These are phyloP conservation scores for Haemorhous mexicanus DNA, from an alignment of 2,113 vertebrate genomes.

Conservation along the genomic window DNA sequence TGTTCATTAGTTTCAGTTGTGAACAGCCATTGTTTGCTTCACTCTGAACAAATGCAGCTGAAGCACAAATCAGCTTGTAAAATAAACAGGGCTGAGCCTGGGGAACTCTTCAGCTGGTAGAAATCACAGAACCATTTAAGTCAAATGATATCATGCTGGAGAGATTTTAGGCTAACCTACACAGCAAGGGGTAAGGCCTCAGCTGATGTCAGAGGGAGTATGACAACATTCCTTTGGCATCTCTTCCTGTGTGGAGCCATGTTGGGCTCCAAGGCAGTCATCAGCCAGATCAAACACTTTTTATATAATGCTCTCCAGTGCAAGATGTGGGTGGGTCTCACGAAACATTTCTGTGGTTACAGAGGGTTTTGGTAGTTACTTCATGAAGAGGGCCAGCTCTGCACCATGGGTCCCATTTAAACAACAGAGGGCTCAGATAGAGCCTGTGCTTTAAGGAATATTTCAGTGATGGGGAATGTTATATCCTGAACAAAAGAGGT, in stretches of 20 bases:
- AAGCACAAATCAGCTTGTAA: neutral
- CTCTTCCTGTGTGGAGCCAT: slow-evolving; percentile 14
- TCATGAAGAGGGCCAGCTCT: neutral
- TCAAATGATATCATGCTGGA: neutral
- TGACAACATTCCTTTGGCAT: neutral
- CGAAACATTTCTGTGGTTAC: slow-evolving; percentile 47
- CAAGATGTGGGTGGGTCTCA: slow-evolving; percentile 20
- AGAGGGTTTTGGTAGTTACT: neutral
- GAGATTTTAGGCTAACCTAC: slow-evolving; percentile 24
- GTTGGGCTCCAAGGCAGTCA: slow-evolving; percentile 14
- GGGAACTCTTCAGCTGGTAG: slow-evolving; percentile 8
- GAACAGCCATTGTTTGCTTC: neutral
- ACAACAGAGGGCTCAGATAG: neutral
- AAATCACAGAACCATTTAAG: slow-evolving; percentile 7
- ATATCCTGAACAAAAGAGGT: neutral
- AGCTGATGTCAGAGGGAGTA: slow-evolving; percentile 25
- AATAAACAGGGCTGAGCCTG: neutral
- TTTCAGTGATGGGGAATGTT: neutral
- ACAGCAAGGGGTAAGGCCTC: slow-evolving; percentile 13
- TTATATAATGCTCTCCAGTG: slow-evolving; percentile 19
- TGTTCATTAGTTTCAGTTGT: neutral
- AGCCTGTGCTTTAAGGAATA: neutral
- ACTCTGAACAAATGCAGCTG: neutral
- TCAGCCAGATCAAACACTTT: neutral
- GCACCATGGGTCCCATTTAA: neutral